A percentile compares a stretch with the other conserved stretches of the same genome.
phyloP scores from a whole-genome alignment of 2,888 invertebrate species.

The Eretmocerus hayati region DNA sequence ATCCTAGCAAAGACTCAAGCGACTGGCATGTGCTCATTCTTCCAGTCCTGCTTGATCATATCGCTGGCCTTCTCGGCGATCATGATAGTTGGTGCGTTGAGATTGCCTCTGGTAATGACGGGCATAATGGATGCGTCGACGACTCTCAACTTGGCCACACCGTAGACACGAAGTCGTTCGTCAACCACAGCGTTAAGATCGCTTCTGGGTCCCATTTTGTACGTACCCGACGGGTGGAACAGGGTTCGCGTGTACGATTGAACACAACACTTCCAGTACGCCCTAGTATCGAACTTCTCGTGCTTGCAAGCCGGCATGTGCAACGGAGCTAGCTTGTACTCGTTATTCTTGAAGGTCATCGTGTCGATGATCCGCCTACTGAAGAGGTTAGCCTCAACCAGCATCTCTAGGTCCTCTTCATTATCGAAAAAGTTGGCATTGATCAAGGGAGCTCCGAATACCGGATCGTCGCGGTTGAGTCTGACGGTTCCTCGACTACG shows the following conservation, averaged over 20 bases:
- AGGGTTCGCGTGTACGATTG: conserved; percentile 63
- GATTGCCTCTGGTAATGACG: conserved; percentile 51
- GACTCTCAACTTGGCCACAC: conserved; percentile 49
- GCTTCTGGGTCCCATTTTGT: conserved; percentile 47
- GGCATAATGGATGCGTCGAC: conserved; percentile 56
- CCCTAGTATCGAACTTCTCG: conserved; percentile 49
- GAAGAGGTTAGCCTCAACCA: not conserved
- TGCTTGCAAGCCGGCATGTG: not conserved
- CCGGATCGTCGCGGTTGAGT: not conserved
- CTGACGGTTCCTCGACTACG: not conserved
- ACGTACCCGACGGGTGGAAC: conserved; percentile 50
- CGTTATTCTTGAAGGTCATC: not conserved
- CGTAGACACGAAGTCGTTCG: conserved; percentile 47
- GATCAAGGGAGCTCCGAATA: not conserved
- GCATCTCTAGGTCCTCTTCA: not conserved
- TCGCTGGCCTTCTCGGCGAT: conserved; percentile 54
- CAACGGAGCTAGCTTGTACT: not conserved
- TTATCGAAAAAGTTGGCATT: not conserved
- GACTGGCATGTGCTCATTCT: no score
- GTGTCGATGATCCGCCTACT: not conserved
- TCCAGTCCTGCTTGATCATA: conserved; percentile 48
- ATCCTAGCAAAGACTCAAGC: no score
- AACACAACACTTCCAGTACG: conserved; percentile 68
- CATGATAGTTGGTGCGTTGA: conserved; percentile 53
- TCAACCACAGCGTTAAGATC: conserved; percentile 50